Evolutionary conservation across 2,113 vertebrate genomes (phyloP).

Genomic region (Alexandromys fortis): DNA sequence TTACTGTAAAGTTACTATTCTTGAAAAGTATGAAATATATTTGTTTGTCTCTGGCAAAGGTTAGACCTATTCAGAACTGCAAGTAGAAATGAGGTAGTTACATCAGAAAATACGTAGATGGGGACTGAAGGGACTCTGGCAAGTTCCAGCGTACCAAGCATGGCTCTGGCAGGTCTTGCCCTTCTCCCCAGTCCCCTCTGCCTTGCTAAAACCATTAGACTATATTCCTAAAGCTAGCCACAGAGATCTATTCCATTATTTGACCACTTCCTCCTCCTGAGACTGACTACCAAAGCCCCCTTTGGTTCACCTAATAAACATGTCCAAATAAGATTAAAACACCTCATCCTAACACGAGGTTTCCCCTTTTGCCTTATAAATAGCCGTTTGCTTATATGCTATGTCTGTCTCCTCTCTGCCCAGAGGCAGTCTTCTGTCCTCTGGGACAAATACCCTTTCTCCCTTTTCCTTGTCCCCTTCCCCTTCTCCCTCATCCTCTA

Average conservation of each 20-base stretch:
- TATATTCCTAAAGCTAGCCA: not conserved
- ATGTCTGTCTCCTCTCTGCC: not conserved
- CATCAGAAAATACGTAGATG: not conserved
- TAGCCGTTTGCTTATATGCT: not conserved
- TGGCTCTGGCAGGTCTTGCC: not conserved
- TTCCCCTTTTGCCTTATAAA: not conserved
- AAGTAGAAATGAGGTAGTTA: not conserved
- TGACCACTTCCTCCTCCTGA: not conserved
- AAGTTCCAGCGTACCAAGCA: not conserved
- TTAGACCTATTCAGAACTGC: not conserved
- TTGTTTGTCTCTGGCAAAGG: not conserved
- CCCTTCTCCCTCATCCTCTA: not conserved
- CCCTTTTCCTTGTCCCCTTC: not conserved
- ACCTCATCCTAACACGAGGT: not conserved
- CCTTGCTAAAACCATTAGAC: not conserved
- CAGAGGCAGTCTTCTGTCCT: not conserved
- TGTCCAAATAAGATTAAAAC: not conserved
- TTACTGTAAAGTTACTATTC: not conserved
- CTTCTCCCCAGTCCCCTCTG: not conserved
- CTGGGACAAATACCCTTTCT: not conserved
- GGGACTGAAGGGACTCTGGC: not conserved
- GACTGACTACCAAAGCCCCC: not conserved
- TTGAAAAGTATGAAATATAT: not conserved
- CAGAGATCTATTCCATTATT: not conserved
- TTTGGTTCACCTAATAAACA: not conserved